phyloP scores from a whole-genome alignment of 2,888 invertebrate species.

The Sarcophaga carnaria region DNA sequence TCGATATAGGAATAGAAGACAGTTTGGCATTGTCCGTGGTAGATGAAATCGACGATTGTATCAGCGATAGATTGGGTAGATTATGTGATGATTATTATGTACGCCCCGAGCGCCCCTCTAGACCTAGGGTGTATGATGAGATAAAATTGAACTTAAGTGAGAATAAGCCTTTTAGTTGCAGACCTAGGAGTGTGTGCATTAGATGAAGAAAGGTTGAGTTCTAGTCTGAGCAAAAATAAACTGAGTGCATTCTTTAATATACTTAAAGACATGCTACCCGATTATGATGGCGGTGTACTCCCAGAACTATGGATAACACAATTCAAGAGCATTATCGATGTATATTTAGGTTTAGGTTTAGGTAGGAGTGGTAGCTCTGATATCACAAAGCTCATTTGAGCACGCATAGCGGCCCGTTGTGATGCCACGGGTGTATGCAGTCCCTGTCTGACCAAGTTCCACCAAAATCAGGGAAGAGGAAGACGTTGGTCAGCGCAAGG shows the following conservation, averaged over 20 bases:
- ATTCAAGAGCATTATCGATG: constrained; percentile 8
- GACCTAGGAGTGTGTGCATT: constrained; percentile 1
- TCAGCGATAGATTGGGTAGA: not conserved
- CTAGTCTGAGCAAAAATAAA: no score
- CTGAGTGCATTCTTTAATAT: not conserved
- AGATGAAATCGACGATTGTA: not conserved
- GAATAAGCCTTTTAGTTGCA: constrained; percentile 30
- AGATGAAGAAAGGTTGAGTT: no score
- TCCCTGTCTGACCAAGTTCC: no score
- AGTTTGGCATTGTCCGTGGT: not conserved
- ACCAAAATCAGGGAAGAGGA: no score
- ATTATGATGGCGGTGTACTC: constrained; percentile 21
- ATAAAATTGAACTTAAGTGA: constrained; percentile 39
- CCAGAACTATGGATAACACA: constrained; percentile 26
- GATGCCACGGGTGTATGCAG: no score
- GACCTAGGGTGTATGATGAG: constrained; percentile 7
- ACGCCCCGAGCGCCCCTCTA: constrained; percentile 17
- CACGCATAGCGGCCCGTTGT: no score
- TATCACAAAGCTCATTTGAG: no score
- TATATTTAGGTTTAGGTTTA: not conserved
- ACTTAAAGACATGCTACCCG: constrained; percentile 30
- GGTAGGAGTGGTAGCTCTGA: no score
- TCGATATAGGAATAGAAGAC: not conserved
- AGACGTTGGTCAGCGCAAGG: no score
- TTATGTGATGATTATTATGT: constrained; percentile 38